These are phyloP conservation scores for Drosophila burlai DNA, from an alignment of 1,140 invertebrate species.

Conservation along the genomic window DNA sequence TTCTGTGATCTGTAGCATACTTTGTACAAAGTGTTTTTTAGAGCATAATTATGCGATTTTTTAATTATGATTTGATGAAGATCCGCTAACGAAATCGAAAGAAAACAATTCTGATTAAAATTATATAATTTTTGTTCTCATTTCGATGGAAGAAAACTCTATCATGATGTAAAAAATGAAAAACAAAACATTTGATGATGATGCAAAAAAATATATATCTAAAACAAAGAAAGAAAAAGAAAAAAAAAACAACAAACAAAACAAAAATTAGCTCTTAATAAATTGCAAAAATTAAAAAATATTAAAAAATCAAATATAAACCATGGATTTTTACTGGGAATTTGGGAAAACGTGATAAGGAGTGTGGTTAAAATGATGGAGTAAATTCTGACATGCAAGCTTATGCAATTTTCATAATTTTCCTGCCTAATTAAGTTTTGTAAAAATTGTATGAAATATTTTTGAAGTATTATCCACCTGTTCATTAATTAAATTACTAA, in stretches of 20 bases:
- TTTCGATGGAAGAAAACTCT: slow-evolving; percentile 40
- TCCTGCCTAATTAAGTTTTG: not conserved
- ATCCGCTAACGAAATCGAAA: slow-evolving; percentile 43
- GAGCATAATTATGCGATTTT: slow-evolving; percentile 76
- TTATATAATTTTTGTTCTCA: slow-evolving; percentile 43
- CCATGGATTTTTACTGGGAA: slow-evolving; percentile 4
- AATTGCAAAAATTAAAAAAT: slow-evolving; percentile 53
- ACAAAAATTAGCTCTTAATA: slow-evolving; percentile 43
- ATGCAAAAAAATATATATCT: slow-evolving; percentile 50
- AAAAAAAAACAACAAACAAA: slow-evolving; percentile 28
- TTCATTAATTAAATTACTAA: not conserved
- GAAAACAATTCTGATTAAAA: slow-evolving; percentile 31
- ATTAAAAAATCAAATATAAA: slow-evolving; percentile 61
- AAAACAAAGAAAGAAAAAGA: slow-evolving; percentile 15
- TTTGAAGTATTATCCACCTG: not conserved
- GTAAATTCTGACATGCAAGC: no score
- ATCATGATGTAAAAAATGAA: slow-evolving; percentile 49
- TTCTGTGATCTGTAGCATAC: slow-evolving; percentile 85
- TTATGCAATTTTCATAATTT: not conserved
- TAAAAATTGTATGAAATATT: not conserved
- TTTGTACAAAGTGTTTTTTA: slow-evolving; percentile 84
- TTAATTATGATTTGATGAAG: slow-evolving; percentile 63
- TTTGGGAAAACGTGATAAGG: not conserved
- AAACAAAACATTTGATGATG: slow-evolving; percentile 41
- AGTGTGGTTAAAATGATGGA: no score